Evolutionary conservation across 2,113 vertebrate species (phyloP).

Genomic region (Mola mola): DNA sequence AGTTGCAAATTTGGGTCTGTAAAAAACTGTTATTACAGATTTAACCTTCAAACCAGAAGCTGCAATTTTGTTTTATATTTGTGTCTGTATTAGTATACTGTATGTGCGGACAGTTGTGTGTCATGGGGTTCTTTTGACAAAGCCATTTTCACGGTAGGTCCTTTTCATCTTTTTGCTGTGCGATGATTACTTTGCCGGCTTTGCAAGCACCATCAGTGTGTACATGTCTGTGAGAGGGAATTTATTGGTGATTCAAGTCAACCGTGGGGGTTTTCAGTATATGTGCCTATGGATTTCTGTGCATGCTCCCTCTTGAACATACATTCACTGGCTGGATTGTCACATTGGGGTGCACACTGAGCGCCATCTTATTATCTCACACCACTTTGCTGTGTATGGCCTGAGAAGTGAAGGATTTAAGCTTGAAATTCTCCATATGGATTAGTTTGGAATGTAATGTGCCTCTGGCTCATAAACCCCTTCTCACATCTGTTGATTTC

Average conservation of each 20-base stretch:
- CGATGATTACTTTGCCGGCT: conserved; percentile 17
- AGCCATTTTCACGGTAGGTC: conserved; percentile 22
- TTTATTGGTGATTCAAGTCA: conserved; percentile 13
- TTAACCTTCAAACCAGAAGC: conserved; percentile 18
- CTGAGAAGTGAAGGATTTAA: neutral
- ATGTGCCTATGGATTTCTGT: conserved; percentile 21
- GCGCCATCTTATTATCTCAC: conserved; percentile 32
- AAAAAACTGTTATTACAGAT: conserved; percentile 29
- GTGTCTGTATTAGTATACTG: conserved; percentile 2
- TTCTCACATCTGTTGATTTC: conserved; percentile 25
- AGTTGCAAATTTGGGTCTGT: conserved; percentile 17
- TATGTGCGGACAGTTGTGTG: conserved; percentile 9
- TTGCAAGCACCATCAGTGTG: conserved; percentile 2
- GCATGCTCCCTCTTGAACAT: conserved; percentile 5
- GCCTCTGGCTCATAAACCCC: conserved; percentile 26
- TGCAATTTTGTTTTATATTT: neutral
- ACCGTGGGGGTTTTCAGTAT: conserved; percentile 7
- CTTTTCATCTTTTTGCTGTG: conserved; percentile 17
- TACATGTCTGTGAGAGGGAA: neutral
- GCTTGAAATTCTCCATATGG: conserved; percentile 10
- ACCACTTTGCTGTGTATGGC: conserved; percentile 15
- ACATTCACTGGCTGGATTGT: conserved; percentile 15
- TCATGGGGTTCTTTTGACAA: conserved; percentile 27
- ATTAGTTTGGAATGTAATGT: conserved; percentile 30
- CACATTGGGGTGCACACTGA: conserved; percentile 22